These are phyloP conservation scores for Drosophila eugracilis DNA, from an alignment of 1,140 invertebrate genomes.

Conservation along the genomic window DNA sequence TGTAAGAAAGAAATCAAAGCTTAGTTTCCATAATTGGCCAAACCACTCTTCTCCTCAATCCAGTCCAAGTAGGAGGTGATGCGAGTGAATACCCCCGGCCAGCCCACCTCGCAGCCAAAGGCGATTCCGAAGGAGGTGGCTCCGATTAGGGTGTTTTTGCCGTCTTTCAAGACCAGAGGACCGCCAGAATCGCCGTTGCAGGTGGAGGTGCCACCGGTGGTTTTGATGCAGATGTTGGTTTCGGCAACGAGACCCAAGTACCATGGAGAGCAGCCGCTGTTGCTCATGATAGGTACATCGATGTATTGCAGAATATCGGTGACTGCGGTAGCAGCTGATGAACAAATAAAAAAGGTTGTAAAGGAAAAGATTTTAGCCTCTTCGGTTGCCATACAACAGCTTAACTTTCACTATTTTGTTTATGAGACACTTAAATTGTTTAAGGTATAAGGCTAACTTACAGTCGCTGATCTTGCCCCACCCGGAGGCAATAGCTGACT, in stretches of 20 bases:
- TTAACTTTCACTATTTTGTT: conserved; percentile 10
- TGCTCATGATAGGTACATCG: conserved; percentile 57
- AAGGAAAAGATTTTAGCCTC: no score
- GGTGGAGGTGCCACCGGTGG: conserved; percentile 67
- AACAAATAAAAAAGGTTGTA: no score
- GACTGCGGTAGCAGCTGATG: no score
- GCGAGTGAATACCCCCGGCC: conserved; percentile 86
- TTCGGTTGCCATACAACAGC: no score
- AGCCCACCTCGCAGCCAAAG: conserved; percentile 85
- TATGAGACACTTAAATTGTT: not conserved
- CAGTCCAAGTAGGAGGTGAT: conserved; percentile 86
- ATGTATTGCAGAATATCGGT: conserved; percentile 59
- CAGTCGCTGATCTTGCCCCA: conserved; percentile 67
- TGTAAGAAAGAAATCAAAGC: conserved; percentile 48
- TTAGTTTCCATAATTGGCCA: conserved; percentile 61
- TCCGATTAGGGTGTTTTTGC: conserved; percentile 84
- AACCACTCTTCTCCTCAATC: conserved; percentile 78
- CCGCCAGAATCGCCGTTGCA: conserved; percentile 86
- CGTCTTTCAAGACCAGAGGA: conserved; percentile 84
- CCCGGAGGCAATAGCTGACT: conserved; percentile 56
- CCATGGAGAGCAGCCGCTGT: conserved; percentile 57
- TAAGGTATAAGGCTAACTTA: conserved; percentile 40
- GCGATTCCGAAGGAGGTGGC: conserved; percentile 86
- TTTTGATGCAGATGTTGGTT: conserved; percentile 72
- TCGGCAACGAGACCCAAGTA: conserved; percentile 29